Base-by-base conservation (phyloP, 2,113 vertebrate species). In the Saccopteryx leptura region DNA sequence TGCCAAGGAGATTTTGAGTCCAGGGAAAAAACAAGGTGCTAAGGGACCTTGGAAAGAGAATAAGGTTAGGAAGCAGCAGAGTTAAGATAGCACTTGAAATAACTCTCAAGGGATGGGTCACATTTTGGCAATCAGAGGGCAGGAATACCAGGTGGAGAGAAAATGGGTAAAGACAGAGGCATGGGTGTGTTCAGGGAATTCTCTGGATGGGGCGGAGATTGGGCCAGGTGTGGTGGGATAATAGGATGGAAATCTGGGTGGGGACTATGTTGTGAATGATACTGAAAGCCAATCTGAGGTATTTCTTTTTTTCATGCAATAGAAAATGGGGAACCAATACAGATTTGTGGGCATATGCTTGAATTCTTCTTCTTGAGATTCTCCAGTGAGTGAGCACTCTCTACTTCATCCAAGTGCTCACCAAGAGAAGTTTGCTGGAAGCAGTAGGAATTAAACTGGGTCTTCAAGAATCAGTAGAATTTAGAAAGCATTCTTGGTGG, bases 11-110 rank as follows among this genome's bases (percentile, higher is more conserved):
- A 78, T 78, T 74, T 60, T 61, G 66, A 82, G 33, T 68, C n/a
- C 3, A n/a, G 18, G 33, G 54, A 11, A 31, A 75, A 93, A 95
- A 31, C 7, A 58, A 88, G n/a, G 28, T 90, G 6, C 21, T 56
- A 5, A 26, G 81, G 23, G 71, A 19, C 5, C 10, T 81, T 31
- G 8, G 46, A 50, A 74, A 28, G 33, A 68, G 33, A 7, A 7
- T 56, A n/a, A 56, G 19, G 61, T 88, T 72, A 82, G 56, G 26
- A 74, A 89, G 9, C 46, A 56, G 10, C 3, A 61, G 46, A 26
- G 19, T 61, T 84, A 54, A 88, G 58, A 10, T 13, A 68, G 14
- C 33, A 75, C 72, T 72, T 97, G 33, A 82, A 93, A 65, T 65
- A 26, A 14, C 7, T 80, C 19, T 60, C 65, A 48, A 50, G 68